phyloP scores from a whole-genome alignment of 2,888 invertebrate genomes.

The Hirtodrosophila confusa region DNA sequence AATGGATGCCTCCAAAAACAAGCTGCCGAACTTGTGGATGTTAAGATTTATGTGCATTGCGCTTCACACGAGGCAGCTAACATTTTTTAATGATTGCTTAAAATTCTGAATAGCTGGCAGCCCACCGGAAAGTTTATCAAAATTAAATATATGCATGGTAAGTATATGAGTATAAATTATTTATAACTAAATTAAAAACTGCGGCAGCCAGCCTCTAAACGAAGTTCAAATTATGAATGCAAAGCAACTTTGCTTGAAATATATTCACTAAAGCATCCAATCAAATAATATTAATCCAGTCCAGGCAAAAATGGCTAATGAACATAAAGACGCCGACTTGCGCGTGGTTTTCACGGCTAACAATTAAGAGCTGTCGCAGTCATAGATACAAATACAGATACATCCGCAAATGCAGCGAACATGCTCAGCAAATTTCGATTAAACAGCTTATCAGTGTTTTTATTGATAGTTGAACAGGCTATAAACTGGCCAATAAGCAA shows the following conservation, averaged over 20 bases:
- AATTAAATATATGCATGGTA: slow-evolving; percentile 34
- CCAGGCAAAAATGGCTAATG: slow-evolving; percentile 25
- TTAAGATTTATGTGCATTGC: slow-evolving; percentile 57
- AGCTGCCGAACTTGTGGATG: slow-evolving; percentile 41
- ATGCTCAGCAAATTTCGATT: slow-evolving; percentile 31
- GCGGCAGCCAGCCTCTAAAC: slow-evolving; percentile 24
- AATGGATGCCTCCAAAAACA: slow-evolving; percentile 61
- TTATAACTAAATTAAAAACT: slow-evolving; percentile 58
- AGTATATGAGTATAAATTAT: slow-evolving; percentile 55
- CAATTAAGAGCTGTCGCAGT: slow-evolving; percentile 56
- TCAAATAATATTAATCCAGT: slow-evolving; percentile 35
- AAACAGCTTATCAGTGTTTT: slow-evolving; percentile 11
- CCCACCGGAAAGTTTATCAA: slow-evolving; percentile 48
- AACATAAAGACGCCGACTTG: slow-evolving; percentile 28
- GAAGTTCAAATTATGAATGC: slow-evolving; percentile 65
- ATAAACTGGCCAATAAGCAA: slow-evolving; percentile 19
- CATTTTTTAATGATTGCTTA: slow-evolving; percentile 23
- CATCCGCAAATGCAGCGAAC: slow-evolving; percentile 56
- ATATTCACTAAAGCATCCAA: slow-evolving; percentile 37
- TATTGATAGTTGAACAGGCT: slow-evolving; percentile 35
- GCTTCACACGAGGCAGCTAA: slow-evolving; percentile 34
- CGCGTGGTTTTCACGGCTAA: slow-evolving; percentile 61
- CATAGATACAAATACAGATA: slow-evolving; percentile 21
- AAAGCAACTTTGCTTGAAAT: slow-evolving; percentile 50
- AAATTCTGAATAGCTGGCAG: slow-evolving; percentile 28